phyloP scores from a whole-genome alignment of 2,797 vertebrate species.

The Bradypodion ventrale region DNA sequence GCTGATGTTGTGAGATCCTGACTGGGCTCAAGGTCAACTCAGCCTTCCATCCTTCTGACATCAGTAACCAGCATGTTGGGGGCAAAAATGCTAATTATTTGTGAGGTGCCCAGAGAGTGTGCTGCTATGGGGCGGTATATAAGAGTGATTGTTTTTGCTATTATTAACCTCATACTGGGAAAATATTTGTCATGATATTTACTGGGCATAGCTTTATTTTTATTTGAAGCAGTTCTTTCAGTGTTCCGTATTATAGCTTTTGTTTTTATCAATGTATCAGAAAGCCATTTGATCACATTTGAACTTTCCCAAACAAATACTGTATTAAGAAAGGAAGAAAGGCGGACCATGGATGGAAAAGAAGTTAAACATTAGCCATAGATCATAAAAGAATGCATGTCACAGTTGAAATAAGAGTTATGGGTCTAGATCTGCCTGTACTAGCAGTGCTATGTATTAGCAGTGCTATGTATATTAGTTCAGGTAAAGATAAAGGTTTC shows the following conservation, averaged over 20 bases:
- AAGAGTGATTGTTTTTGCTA: too few relatives aligned
- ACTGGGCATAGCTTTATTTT: background rate
- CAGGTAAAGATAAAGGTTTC: too few relatives aligned
- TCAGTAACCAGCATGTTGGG: too few relatives aligned
- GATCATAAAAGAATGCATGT: background rate
- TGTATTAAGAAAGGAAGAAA: background rate
- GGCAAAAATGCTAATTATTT: too few relatives aligned
- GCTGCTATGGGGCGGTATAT: too few relatives aligned
- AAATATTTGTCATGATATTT: background rate
- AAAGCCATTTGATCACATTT: background rate
- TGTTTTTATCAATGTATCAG: background rate
- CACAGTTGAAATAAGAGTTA: background rate
- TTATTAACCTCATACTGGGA: background rate
- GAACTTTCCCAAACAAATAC: background rate
- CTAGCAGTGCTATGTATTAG: background rate
- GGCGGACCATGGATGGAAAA: background rate
- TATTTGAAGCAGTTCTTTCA: background rate
- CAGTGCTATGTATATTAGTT: too few relatives aligned
- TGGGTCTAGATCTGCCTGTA: too few relatives aligned
- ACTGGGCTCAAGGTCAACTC: too few relatives aligned
- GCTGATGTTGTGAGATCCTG: too few relatives aligned
- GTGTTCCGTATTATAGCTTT: background rate
- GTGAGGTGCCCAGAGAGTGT: too few relatives aligned
- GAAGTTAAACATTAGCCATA: background rate
- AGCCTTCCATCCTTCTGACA: too few relatives aligned